These are phyloP conservation scores for Whitmania pigra DNA, from an alignment of 1,140 invertebrate genomes.

Conservation along the genomic window DNA sequence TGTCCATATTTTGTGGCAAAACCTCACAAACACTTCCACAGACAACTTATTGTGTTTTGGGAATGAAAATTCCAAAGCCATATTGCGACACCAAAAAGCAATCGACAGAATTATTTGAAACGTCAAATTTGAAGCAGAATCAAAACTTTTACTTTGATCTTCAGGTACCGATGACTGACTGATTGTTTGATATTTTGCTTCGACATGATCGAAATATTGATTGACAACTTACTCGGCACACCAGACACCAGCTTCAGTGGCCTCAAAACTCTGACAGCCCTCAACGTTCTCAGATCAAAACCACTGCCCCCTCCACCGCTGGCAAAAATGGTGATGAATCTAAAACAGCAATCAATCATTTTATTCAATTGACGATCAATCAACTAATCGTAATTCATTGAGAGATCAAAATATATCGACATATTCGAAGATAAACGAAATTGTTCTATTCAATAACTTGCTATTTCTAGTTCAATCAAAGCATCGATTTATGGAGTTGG, in stretches of 20 bases:
- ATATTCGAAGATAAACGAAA: no score
- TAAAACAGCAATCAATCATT: slow-evolving; percentile 14
- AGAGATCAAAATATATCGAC: no score
- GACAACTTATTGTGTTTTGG: no score
- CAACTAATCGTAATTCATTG: no score
- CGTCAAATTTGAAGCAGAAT: background rate
- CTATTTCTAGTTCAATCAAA: no score
- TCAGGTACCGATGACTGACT: background rate
- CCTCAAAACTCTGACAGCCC: slow-evolving; percentile 97
- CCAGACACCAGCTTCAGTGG: slow-evolving; percentile 99
- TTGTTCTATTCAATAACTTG: no score
- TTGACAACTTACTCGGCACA: slow-evolving; percentile 81
- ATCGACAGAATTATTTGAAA: background rate
- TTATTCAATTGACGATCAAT: no score
- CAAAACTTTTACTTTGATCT: background rate
- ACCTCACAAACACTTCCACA: no score
- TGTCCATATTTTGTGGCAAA: no score
- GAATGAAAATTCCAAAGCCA: no score
- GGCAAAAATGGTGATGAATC: slow-evolving; percentile 39
- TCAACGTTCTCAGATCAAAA: slow-evolving; percentile 92
- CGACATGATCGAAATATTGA: slow-evolving; percentile 43
- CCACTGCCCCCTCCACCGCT: slow-evolving; percentile 21
- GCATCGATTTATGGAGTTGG: no score
- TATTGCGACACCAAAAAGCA: background rate
- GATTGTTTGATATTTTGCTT: background rate